Evolutionary conservation across 53 echinoderm and acorn worm genomes (phyloP), one percentile per base, ranked within the genome.

Genomic region (Patiria pectinifera): DNA sequence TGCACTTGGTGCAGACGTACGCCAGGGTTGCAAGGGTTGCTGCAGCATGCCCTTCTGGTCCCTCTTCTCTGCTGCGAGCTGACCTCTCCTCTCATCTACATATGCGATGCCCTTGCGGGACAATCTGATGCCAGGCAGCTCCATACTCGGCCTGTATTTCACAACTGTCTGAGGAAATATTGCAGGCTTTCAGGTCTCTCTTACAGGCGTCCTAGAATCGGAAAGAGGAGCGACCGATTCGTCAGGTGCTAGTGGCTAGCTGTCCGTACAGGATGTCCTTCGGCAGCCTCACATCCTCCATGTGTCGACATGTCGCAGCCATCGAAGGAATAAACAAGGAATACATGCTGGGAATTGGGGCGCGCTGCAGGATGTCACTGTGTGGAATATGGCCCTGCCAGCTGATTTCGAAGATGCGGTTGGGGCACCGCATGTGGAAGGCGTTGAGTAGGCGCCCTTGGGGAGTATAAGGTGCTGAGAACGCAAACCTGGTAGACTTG

Each of bases 121-220:
- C 76, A 11, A 76, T 25, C 62, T 76, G 88, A 76, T 48, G 88
- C 88, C 76, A 87, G 87, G 46, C 47, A 88, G 11, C 62, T 76
- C 76, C 14, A 26, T 58, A 13, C 59, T 13, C 76, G 6, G 88
- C 49, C 77, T 76, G 77, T 45, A 76, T 88, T 48, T 88, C 88
- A 77, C 88, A 88, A 5, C 88, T 88, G 47, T 88, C 88, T 76
- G 2, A 76, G 69, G 87, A 35, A 24, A 75, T 85, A 48, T 76
- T 76, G 44, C 43, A 62, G 62, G 63, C 13, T 61, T 88, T 74
- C 24, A 74, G 35, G 35, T 35, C 35, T 35, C 35, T 35, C 35
- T 35, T 35, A 1, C 35, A 35, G 35, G 35, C 35, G 24, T 24
- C 74, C 21, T 74, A 13, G 6, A 74, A 74, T 22, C 74, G 74